Base-by-base conservation (phyloP, 2,113 vertebrate genomes). In the Campylorhamphus procurvoides region DNA sequence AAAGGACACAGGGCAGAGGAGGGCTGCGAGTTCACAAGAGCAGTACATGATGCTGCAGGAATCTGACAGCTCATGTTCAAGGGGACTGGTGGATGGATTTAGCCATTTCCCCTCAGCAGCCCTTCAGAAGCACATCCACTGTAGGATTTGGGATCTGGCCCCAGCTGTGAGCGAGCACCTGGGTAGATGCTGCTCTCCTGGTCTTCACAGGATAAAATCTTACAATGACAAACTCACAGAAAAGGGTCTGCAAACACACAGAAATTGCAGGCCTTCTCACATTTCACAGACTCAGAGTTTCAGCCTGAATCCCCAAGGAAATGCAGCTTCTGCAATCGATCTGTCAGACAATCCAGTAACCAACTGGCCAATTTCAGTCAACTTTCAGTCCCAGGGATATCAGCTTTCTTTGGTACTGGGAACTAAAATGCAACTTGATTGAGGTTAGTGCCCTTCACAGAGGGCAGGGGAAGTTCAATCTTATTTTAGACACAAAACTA, bases 221-320 rank as follows among this genome's bases (percentile, higher is more conserved):
- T 39, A 33, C 37, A 18, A 8, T 14, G 42, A 7, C 50, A 71
- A 68, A 23, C 60, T 33, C 52, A 29, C 14, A 71, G 85, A 39
- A 78, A 83, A 42, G 35, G 40, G 19, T 59, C 73, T 84, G 37
- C 31, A 27, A 60, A 68, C 46, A 52, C 7, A 6, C 40, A 76
- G 64, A 37, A 80, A 27, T 39, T 0, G 0, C 10, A 10, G 39
- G 40, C 44, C 76, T 87, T 63, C 80, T 97, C 90, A 10, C n/a
- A 72, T 96, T 97, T 93, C 90, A 79, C 5, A 0, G 85, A 64
- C 53, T 90, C 83, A 56, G 94, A 68, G 62, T 67, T 93, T 94
- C 24, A 71, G 79, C 39, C 83, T 50, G 29, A 92, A 55, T 33
- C 88, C 50, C 88, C 77, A 69, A 69, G 44, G 86, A 92, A 92